A percentile compares a stretch with the other conserved stretches of the same genome.
These are phyloP conservation scores for Miichthys miiuy DNA, from an alignment of 2,797 vertebrate species.

Conservation along the genomic window DNA sequence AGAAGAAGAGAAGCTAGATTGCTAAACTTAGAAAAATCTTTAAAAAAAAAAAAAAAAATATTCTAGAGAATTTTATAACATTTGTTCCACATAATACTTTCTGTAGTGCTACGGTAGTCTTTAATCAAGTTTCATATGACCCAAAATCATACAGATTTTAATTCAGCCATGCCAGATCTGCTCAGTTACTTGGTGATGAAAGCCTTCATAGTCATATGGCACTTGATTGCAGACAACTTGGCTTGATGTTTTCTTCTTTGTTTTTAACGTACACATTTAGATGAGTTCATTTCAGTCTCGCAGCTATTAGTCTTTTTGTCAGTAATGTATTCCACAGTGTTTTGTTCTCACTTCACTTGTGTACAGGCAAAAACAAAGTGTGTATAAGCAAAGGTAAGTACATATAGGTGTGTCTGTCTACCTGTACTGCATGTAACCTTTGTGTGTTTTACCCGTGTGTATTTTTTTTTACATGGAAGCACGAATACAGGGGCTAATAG, in stretches of 20 bases:
- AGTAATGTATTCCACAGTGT: slow-evolving; percentile 10
- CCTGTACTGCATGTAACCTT: background rate
- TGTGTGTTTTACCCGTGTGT: slow-evolving; percentile 4
- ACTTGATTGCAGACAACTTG: slow-evolving; percentile 22
- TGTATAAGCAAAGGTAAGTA: background rate
- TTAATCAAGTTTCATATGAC: slow-evolving; percentile 24
- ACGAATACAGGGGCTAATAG: slow-evolving; percentile 24
- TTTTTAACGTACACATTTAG: background rate
- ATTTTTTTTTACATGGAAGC: slow-evolving; percentile 40
- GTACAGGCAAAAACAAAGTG: background rate
- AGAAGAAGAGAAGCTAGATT: slow-evolving; percentile 19
- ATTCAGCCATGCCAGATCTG: background rate
- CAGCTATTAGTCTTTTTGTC: background rate
- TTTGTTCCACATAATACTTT: slow-evolving; percentile 41
- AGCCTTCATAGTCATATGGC: background rate
- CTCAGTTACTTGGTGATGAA: background rate
- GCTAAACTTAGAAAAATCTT: slow-evolving; percentile 13
- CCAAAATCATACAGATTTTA: background rate
- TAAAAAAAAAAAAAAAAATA: slow-evolving; percentile 17
- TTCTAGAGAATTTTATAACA: slow-evolving; percentile 1
- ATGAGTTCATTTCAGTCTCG: slow-evolving; percentile 9
- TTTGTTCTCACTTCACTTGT: background rate
- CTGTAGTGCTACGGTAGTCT: slow-evolving; percentile 25
- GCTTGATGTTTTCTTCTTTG: slow-evolving; percentile 14
- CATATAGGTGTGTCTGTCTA: background rate